Base-by-base conservation (phyloP, 2,113 vertebrate genomes). In the Urocynchramus pylzowi region DNA sequence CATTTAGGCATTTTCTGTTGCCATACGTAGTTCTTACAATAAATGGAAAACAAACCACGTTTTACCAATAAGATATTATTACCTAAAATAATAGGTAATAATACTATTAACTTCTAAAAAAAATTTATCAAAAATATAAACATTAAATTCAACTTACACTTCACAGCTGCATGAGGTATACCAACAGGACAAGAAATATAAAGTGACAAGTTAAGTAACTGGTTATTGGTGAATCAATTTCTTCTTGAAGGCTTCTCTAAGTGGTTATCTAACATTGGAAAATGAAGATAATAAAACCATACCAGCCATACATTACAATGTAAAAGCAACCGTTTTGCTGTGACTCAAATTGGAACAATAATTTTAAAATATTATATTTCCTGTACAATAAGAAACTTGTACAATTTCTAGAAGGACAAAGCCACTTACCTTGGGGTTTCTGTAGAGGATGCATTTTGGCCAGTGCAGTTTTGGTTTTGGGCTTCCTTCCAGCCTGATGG, bases 341-440 rank as follows among this genome's bases (percentile, higher is more conserved):
- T 50, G 50, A 44, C 42, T 65, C 53, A 60, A 75, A 92, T 27
- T 21, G 31, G 76, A 83, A 33, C 17, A 70, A 42, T n/a, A 3
- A 68, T 44, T 87, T 27, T 5, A 57, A 94, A 87, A 39, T 14
- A 70, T 6, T 30, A n/a, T 16, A 53, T 18, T 33, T 74, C 13
- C 27, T 1, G 3, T 44, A 44, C 0, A 0, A 49, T 2, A 52
- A 52, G 31, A 76, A 87, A 77, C n/a, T 42, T 12, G 28, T 9
- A 61, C 52, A 56, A 14, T 8, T 44, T 60, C 27, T 65, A 33
- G 39, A 42, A 52, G 69, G 69, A 53, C 12, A 37, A 68, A 85
- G 74, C 7, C 52, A 93, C 94, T 97, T 98, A 98, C 98, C 98
- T 98, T 98, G 98, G 95, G 98, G 98, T 97, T 99, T 99, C 97